Base-by-base conservation (phyloP, 2,888 invertebrate species). In the Megaustenia siamemsis region DNA sequence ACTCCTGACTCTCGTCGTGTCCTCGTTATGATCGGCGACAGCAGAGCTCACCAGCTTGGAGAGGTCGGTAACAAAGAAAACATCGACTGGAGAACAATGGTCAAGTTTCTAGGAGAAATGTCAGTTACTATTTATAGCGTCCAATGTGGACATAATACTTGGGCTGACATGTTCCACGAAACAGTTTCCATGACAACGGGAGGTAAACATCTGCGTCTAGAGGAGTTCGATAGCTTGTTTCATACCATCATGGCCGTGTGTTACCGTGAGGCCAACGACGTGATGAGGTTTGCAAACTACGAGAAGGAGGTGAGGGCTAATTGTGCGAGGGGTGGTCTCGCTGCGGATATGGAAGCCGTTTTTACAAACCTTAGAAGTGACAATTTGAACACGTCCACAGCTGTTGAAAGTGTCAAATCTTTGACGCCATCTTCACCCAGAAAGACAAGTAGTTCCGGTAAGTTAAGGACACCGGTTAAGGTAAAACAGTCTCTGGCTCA, bases 221-320 rank as follows among this genome's bases (percentile, higher is more conserved):
- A 89, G 38, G 87, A 93, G 60, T 90, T 93, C 43, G 86, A 89
- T 73, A 91, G 91, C 80, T 87, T 93, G 32, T 90, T 92, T 78
- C 92, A 93, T 84, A 89, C 92, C 79, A 86, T 93, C 18, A 93
- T 93, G 93, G 91, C 92, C 6, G 91, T 93, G 32, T 92, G 91
- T 86, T 93, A 93, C 88, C 86, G 90, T 43, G 93, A 93, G 43
- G 60, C 71, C n/a, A 35, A 78, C 69, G 60, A 56, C 12, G 53
- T 56, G 8, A 43, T 28, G 18, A 53, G 69, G 53, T 28, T 76
- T 5, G 63, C 86, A 43, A 63, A 63, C 63, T 91, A 91, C 75
- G 91, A 91, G 83, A 88, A 89, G 49, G 90, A 91, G 69, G 90
- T 90, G 0, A 79, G 91, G 28, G 86, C 86, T 0, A n/a, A n/a